Evolutionary conservation across 35 echinoderm and acorn worm species (phyloP).

Genomic region (Hemicentrotus pulcherrimus): DNA sequence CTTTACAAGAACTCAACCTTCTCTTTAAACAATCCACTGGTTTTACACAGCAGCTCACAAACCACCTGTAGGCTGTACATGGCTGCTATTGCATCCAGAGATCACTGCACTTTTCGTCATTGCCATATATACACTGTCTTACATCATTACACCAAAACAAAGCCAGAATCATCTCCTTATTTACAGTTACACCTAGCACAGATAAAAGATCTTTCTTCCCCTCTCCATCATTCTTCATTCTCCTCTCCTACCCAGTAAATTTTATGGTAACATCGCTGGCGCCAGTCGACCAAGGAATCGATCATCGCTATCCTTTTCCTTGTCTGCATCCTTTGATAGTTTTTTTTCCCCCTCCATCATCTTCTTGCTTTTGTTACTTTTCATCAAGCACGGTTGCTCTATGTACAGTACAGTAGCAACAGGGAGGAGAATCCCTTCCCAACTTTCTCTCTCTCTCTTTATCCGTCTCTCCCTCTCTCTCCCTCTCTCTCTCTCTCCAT

Average conservation of each 20-base stretch:
- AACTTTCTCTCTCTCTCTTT: too few relatives aligned
- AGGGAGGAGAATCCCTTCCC: too few relatives aligned
- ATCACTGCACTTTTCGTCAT: not conserved
- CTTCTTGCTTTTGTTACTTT: not conserved
- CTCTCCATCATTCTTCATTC: not conserved
- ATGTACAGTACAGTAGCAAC: too few relatives aligned
- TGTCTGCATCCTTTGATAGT: not conserved
- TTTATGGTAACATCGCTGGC: constrained; percentile 1
- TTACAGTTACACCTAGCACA: not conserved
- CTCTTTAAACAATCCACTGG: not conserved
- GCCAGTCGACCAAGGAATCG: not conserved
- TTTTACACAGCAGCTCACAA: not conserved
- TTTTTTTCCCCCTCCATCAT: not conserved
- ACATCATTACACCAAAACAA: not conserved
- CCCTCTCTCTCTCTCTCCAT: too few relatives aligned
- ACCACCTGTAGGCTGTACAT: not conserved
- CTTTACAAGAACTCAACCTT: too few relatives aligned
- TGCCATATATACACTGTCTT: not conserved
- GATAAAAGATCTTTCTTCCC: not conserved
- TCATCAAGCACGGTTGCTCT: too few relatives aligned
- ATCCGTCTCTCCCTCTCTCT: too few relatives aligned
- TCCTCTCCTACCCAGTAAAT: not conserved
- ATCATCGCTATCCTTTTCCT: not conserved
- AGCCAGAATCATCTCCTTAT: not conserved
- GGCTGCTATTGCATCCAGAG: not conserved